A percentile compares a stretch with the other conserved stretches of the same genome.
Evolutionary conservation across 2,888 invertebrate species (phyloP).

Genomic region (Podabrus alpinus): DNA sequence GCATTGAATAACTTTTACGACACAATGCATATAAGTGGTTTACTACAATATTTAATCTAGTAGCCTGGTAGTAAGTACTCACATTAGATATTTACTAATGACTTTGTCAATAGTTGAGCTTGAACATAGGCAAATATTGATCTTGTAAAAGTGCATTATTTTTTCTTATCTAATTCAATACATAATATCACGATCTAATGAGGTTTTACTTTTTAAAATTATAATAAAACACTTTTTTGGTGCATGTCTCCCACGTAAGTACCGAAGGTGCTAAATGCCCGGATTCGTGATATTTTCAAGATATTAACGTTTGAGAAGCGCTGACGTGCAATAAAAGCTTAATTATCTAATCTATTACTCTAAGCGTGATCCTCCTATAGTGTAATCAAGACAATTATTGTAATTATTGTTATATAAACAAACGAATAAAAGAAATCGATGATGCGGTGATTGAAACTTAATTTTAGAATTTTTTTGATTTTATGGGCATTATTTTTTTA

Average conservation of each 20-base stretch:
- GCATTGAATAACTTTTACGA: background rate
- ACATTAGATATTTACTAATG: slow-evolving; percentile 1
- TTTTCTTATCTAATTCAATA: background rate
- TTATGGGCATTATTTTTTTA: too few relatives aligned
- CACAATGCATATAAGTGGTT: background rate
- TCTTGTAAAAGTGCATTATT: background rate
- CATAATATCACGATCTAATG: background rate
- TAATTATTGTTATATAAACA: background rate
- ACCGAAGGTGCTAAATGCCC: background rate
- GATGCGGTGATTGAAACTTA: background rate
- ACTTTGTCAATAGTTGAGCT: slow-evolving; percentile 1
- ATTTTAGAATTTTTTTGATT: too few relatives aligned
- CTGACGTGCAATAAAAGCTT: background rate
- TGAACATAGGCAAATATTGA: slow-evolving; percentile 1
- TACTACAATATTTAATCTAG: background rate
- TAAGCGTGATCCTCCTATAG: background rate
- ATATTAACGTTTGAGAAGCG: background rate
- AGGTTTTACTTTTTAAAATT: background rate
- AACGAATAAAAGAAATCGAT: background rate
- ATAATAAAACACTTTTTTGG: background rate
- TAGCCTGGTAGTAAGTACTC: background rate
- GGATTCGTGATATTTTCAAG: background rate
- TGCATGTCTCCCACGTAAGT: background rate
- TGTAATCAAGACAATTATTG: background rate
- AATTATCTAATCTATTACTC: background rate